Percentiles rank a stretch among this genome's conserved stretches.
These are phyloP conservation scores for Drosophila elegans DNA, from an alignment of 1,140 invertebrate genomes.

Conservation along the genomic window DNA sequence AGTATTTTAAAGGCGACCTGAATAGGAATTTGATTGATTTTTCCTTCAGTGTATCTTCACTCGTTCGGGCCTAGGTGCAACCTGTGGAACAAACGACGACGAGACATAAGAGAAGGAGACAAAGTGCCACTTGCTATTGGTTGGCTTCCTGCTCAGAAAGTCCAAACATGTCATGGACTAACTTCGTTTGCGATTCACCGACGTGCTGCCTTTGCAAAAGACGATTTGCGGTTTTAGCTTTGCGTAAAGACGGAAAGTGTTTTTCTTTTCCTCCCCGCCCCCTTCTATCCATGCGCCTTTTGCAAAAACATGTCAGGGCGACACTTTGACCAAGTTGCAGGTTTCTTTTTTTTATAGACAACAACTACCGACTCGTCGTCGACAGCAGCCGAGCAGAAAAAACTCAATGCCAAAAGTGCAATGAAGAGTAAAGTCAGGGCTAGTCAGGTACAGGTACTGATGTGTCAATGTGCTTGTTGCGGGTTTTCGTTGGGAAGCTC, in stretches of 20 bases:
- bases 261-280: slow-evolving; percentile 43
- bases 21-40: not conserved
- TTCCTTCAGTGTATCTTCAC: slow-evolving; percentile 25
- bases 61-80: slow-evolving; percentile 45
- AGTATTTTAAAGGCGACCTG: no score
- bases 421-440: slow-evolving; percentile 79
- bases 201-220: slow-evolving; percentile 59
- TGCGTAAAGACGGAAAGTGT: slow-evolving; percentile 75
- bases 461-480: slow-evolving; percentile 30
- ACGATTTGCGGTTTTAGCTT: slow-evolving; percentile 55
- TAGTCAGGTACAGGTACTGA: slow-evolving; percentile 35
- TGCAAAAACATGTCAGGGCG: slow-evolving; percentile 67
- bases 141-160: slow-evolving; percentile 76
- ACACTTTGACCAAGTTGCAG: slow-evolving; percentile 78
- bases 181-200: slow-evolving; percentile 29
- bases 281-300: slow-evolving; percentile 13
- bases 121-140: slow-evolving; percentile 57
- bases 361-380: slow-evolving; percentile 39
- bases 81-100: slow-evolving; percentile 38
- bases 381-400: slow-evolving; percentile 41
- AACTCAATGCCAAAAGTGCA: slow-evolving; percentile 82
- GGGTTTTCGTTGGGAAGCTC: slow-evolving; percentile 6
- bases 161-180: slow-evolving; percentile 71
- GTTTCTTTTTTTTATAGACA: slow-evolving; percentile 51
- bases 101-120: slow-evolving; percentile 45